These are phyloP conservation scores for Syngnathus acus DNA, from an alignment of 2,797 vertebrate genomes.

Conservation along the genomic window DNA sequence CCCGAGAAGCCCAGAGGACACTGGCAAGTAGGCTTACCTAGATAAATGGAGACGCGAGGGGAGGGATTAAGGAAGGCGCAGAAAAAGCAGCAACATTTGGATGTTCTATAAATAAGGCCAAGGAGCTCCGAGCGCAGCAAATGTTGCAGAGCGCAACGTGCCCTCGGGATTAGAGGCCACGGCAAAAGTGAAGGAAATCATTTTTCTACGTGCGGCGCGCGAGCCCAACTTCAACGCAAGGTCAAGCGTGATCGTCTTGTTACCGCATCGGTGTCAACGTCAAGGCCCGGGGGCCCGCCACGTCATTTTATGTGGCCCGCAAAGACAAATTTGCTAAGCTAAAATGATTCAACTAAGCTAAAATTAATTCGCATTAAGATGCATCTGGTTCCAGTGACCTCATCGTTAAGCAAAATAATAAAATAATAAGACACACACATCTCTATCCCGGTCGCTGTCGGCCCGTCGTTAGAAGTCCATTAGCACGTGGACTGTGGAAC, in stretches of 20 bases:
- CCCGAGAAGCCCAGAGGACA: constrained; percentile 88
- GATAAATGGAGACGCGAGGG: background rate
- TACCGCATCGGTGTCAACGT: too few relatives aligned
- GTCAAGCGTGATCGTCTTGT: background rate
- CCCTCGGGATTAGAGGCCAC: background rate
- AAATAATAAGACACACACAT: background rate
- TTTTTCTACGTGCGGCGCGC: background rate
- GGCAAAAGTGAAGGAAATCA: background rate
- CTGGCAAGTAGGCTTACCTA: constrained; percentile 88
- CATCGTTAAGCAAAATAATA: too few relatives aligned
- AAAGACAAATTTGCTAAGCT: too few relatives aligned
- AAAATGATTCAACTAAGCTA: too few relatives aligned
- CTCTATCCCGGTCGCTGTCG: background rate
- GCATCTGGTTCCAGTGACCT: too few relatives aligned
- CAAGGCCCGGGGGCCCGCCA: too few relatives aligned
- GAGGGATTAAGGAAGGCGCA: background rate
- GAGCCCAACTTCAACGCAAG: background rate
- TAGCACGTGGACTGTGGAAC: background rate
- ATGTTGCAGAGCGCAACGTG: background rate
- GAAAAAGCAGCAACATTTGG: background rate
- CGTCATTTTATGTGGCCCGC: too few relatives aligned
- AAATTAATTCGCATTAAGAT: too few relatives aligned
- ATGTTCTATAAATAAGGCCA: background rate
- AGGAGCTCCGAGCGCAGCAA: background rate
- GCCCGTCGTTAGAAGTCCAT: background rate